Base-by-base conservation (phyloP, 1,140 invertebrate species). In the Scaptomyza hsui region DNA sequence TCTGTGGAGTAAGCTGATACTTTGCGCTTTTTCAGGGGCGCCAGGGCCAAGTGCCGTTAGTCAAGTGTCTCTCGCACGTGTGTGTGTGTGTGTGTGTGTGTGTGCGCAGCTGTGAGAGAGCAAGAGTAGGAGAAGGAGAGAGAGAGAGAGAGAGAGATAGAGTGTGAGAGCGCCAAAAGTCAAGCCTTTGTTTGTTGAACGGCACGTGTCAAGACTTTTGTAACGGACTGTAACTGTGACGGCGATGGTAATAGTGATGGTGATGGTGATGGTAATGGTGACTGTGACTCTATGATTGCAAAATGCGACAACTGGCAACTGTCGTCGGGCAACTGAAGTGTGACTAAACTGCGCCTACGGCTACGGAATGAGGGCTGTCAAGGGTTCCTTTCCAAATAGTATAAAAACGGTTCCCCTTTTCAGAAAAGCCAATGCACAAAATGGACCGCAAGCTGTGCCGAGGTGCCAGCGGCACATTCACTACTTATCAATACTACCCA, bases 341-440 rank as follows among this genome's bases (percentile, higher is more conserved):
- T 88, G 71, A 89, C 85, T 88, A 89, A 88, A 88, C 57, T 60
- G 51, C 39, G 83, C 82, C 83, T 41, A 65, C 63, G 64, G 81
- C 63, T 62, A 82, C 24, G 19, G 18, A n/a, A 29, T 10, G 21
- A 24, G 32, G 26, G 10, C 24, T 32, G 32, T 16, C 51, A 35
- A 35, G 19, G 48, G 19, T 48, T 48, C 15, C 49, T 29, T 29
- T 21, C 4, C 26, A 29, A 29, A 52, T n/a, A n/a, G n/a, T n/a
- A n/a, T n/a, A 1, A 37, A n/a, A n/a, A 12, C 32, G 29, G 15
- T 6, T 16, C 9, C 51, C 51, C 35, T 53, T n/a, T n/a, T n/a
- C 16, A 9, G 6, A 29, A 29, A n/a, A 6, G 29, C 29, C 19
- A 13, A 4, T 13, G 49, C 44, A 35, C 44, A 35, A 53, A 39